These are phyloP conservation scores for Nomia melanderi DNA, from an alignment of 1,140 invertebrate species.

Conservation along the genomic window DNA sequence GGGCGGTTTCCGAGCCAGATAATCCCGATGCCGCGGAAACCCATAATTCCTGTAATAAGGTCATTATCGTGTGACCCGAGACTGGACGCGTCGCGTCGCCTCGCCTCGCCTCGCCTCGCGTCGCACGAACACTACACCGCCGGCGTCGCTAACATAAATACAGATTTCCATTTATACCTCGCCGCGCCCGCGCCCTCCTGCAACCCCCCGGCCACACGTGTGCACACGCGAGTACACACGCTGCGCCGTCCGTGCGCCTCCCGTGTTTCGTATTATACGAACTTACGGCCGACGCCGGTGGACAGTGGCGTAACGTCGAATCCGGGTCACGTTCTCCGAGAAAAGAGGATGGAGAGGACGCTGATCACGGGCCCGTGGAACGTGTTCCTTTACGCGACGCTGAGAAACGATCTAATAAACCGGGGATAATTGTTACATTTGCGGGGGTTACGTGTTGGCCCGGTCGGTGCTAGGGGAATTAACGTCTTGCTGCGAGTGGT, in stretches of 20 bases:
- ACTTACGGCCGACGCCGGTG: conserved; percentile 25
- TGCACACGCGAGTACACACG: neutral
- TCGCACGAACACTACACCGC: neutral
- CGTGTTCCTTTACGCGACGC: too few relatives aligned
- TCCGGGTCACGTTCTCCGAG: conserved; percentile 16
- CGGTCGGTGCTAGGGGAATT: too few relatives aligned
- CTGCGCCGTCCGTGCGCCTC: neutral
- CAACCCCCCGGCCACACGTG: neutral
- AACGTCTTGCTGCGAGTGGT: too few relatives aligned
- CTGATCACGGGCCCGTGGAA: neutral
- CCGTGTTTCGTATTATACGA: conserved; percentile 9
- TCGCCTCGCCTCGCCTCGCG: too few relatives aligned
- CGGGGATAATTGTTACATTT: too few relatives aligned
- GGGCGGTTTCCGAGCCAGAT: conserved; percentile 44
- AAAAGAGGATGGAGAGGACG: neutral
- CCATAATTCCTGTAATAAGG: conserved; percentile 66
- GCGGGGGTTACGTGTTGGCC: too few relatives aligned
- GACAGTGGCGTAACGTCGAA: conserved; percentile 46
- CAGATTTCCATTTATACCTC: conserved; percentile 50
- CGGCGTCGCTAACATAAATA: conserved; percentile 43
- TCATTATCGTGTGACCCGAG: conserved; percentile 65
- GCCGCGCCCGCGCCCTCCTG: neutral
- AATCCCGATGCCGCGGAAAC: conserved; percentile 42
- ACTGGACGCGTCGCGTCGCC: conserved; percentile 12
- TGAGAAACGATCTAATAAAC: too few relatives aligned